These are phyloP conservation scores for Laticauda colubrina DNA, from an alignment of 2,113 vertebrate species.

Conservation along the genomic window DNA sequence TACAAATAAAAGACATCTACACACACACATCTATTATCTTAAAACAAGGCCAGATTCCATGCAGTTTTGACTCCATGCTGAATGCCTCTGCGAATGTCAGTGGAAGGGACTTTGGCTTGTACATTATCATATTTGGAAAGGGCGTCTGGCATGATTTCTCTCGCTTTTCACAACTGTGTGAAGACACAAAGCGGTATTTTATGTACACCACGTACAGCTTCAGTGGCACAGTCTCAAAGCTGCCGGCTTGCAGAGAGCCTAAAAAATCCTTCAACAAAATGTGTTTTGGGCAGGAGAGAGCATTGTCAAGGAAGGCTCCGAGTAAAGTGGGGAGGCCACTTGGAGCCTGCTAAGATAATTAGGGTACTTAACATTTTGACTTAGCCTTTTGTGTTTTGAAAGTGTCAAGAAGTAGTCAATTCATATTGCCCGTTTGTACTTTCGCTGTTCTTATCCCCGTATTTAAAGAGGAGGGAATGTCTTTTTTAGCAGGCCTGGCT, in stretches of 20 bases:
- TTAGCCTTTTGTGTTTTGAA: slow-evolving; percentile 13
- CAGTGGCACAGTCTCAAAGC: neutral
- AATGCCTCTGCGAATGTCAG: neutral
- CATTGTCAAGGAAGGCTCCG: neutral
- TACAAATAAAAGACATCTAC: too few relatives aligned
- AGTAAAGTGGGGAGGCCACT: neutral
- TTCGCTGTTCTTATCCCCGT: neutral
- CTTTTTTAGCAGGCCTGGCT: neutral
- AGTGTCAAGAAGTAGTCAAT: neutral
- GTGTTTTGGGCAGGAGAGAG: neutral
- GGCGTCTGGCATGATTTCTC: neutral
- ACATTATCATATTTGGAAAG: neutral
- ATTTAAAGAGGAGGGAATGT: neutral
- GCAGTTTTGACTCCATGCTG: neutral
- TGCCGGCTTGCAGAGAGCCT: neutral
- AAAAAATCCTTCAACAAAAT: neutral
- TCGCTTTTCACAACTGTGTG: neutral
- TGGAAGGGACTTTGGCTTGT: neutral
- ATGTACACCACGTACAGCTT: neutral
- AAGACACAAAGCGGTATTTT: neutral
- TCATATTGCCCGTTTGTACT: neutral
- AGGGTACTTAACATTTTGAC: neutral
- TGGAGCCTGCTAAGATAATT: neutral
- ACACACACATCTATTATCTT: too few relatives aligned
- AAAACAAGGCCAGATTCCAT: neutral